Evolutionary conservation across 2,113 vertebrate species (phyloP).

Genomic region (Albula glossodonta): DNA sequence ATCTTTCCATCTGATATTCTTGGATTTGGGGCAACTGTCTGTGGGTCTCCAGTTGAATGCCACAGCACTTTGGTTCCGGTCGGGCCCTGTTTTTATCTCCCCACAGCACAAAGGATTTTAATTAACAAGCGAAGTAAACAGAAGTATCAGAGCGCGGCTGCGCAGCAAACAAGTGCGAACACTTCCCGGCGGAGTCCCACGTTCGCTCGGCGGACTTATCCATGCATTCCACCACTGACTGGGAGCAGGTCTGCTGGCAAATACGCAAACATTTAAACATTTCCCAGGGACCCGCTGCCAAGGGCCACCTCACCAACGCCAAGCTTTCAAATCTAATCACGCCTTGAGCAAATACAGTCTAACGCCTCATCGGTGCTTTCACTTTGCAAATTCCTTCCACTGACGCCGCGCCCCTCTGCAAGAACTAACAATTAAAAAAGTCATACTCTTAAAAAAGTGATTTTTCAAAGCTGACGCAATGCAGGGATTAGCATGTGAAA

Average conservation of each 20-base stretch:
- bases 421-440: slow-evolving; percentile 49
- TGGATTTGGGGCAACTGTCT: background rate
- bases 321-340: slow-evolving; percentile 30
- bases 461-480: background rate
- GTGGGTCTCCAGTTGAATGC: background rate
- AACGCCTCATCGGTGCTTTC: background rate
- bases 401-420: slow-evolving; percentile 22
- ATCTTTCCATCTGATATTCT: slow-evolving; percentile 17
- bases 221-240: slow-evolving; percentile 53
- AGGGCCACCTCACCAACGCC: slow-evolving; percentile 40
- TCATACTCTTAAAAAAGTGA: slow-evolving; percentile 15
- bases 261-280: slow-evolving; percentile 50
- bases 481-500: slow-evolving; percentile 39
- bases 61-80: background rate
- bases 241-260: slow-evolving; percentile 40
- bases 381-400: slow-evolving; percentile 10
- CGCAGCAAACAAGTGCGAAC: slow-evolving; percentile 46
- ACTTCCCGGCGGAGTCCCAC: slow-evolving; percentile 46
- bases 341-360: slow-evolving; percentile 41
- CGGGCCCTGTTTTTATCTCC: background rate
- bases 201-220: slow-evolving; percentile 46
- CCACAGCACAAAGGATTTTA: slow-evolving; percentile 35
- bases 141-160: slow-evolving; percentile 12
- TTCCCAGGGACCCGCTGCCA: slow-evolving; percentile 51
- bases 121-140: slow-evolving; percentile 35